Percentiles rank a stretch among this genome's conserved stretches.
phyloP scores from a whole-genome alignment of 92 coral and sea anemone genomes.

The Porites cylindrica region DNA sequence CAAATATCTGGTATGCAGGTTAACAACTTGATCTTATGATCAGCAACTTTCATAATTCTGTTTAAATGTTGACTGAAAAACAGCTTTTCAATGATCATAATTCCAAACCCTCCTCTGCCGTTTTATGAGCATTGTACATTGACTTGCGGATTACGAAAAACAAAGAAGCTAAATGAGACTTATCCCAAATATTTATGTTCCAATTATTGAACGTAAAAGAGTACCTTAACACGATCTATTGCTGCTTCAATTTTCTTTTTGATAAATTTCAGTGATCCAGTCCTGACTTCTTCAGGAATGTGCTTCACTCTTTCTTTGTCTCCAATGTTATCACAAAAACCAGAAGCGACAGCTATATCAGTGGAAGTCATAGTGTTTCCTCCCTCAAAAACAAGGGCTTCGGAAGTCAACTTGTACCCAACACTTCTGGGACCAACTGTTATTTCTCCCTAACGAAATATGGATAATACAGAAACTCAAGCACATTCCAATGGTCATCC shows the following conservation, averaged over 20 bases:
- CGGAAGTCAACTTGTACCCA: slow-evolving; percentile 79
- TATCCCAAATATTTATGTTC: no score
- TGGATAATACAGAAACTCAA: background rate
- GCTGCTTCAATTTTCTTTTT: slow-evolving; percentile 77
- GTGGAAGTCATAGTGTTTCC: slow-evolving; percentile 71
- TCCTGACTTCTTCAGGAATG: slow-evolving; percentile 52
- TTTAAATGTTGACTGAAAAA: no score
- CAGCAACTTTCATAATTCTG: no score
- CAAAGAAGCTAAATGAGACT: no score
- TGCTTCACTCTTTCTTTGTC: slow-evolving; percentile 64
- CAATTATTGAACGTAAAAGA: background rate
- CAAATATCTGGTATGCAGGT: no score
- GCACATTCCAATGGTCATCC: no score
- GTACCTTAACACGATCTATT: slow-evolving; percentile 95
- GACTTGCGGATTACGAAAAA: background rate
- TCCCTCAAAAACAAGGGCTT: slow-evolving; percentile 92
- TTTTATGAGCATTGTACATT: no score
- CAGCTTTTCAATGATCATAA: no score
- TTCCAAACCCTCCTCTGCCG: no score
- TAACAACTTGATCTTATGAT: no score
- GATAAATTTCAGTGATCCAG: slow-evolving; percentile 55
- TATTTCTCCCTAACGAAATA: slow-evolving; percentile 22
- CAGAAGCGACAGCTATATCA: slow-evolving; percentile 90
- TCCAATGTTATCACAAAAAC: slow-evolving; percentile 73
- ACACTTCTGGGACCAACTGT: slow-evolving; percentile 94